phyloP scores from a whole-genome alignment of 2,888 invertebrate genomes.

The Dolomedes plantarius region DNA sequence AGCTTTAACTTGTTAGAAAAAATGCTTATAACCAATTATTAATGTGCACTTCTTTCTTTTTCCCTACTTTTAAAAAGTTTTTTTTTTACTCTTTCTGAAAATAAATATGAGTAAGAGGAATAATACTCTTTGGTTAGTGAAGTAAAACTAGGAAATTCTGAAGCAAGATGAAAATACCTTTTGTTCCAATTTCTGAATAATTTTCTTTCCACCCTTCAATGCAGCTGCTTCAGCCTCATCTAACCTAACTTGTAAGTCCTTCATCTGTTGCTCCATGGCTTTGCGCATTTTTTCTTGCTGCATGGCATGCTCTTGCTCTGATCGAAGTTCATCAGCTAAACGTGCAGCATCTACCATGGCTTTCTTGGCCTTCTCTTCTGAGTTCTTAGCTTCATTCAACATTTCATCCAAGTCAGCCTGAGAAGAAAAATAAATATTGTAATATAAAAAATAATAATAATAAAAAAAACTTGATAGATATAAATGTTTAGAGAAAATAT shows the following conservation, averaged over 20 bases:
- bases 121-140: too few species aligned
- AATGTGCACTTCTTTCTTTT: too few species aligned
- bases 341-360: slow-evolving; percentile 99
- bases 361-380: slow-evolving; percentile 99
- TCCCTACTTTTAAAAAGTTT: too few species aligned
- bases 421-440: slow-evolving; percentile 42
- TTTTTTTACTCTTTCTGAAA: too few species aligned
- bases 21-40: too few species aligned
- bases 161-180: slow-evolving; percentile 75
- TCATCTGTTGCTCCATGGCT: slow-evolving; percentile 97
- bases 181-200: slow-evolving; percentile 98
- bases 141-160: too few species aligned
- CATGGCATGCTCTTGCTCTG: slow-evolving; percentile 99
- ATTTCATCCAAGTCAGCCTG: slow-evolving; percentile 98
- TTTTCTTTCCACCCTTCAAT: slow-evolving; percentile 99
- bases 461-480: background rate
- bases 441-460: background rate
- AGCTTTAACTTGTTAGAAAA: too few species aligned
- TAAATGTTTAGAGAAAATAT: background rate
- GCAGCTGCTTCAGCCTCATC: slow-evolving; percentile 98
- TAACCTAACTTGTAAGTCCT: slow-evolving; percentile 97
- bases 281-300: slow-evolving; percentile 99
- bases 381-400: slow-evolving; percentile 98
- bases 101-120: too few species aligned
- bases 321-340: slow-evolving; percentile 98